Conservation (phyloP, 2,113 vertebrate genomes). For the Ramphastos sulfuratus region DNA sequence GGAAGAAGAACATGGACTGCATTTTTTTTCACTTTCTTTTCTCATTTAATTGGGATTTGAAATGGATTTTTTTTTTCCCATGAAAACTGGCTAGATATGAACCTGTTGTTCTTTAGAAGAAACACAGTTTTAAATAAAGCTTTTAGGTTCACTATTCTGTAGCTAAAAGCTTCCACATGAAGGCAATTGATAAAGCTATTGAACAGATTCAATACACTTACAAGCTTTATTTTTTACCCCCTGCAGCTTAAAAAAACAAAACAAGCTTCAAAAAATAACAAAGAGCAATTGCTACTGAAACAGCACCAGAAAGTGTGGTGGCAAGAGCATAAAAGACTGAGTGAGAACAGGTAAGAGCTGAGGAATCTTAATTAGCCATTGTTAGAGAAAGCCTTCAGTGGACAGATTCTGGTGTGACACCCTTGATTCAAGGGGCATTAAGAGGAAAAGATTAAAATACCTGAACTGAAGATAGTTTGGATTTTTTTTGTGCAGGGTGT, state of each 20-base stretch:
- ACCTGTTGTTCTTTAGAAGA: neutral
- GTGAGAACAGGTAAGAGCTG: conserved; percentile 81
- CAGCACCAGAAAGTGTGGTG: conserved; percentile 91
- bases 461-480: neutral
- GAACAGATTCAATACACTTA: neutral
- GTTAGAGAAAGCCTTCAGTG: neutral
- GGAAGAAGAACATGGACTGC: neutral
- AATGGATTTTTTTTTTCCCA: neutral
- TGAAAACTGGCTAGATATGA: neutral
- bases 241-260: conserved; percentile 82
- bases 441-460: neutral
- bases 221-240: neutral
- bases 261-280: conserved; percentile 82
- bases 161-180: neutral
- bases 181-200: neutral
- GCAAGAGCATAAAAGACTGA: conserved; percentile 80
- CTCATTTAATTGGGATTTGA: conserved; percentile 11
- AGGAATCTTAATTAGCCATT: neutral
- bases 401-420: no score
- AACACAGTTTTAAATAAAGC: neutral
- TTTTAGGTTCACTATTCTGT: neutral
- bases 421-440: neutral
- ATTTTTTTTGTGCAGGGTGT: neutral
- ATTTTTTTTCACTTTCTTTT: neutral
- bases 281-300: conserved; percentile 83